Evolutionary conservation across 2,797 vertebrate genomes (phyloP).

Genomic region (Babyrousa celebensis): DNA sequence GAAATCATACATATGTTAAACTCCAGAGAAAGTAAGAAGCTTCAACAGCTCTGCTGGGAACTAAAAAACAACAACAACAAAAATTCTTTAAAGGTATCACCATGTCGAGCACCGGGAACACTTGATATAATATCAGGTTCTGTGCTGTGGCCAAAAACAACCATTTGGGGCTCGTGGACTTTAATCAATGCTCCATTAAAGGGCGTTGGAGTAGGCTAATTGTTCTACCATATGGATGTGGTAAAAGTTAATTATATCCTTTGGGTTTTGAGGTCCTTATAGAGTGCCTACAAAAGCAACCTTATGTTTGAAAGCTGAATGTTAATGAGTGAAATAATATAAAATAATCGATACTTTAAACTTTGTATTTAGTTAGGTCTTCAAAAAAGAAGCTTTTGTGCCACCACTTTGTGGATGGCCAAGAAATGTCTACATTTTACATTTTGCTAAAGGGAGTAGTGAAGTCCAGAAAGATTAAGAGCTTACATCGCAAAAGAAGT

Average conservation of each 20-base stretch:
- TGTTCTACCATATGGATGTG: constrained; percentile 78
- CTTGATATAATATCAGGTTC: not conserved
- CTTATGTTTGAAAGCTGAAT: constrained; percentile 70
- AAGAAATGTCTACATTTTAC: not conserved
- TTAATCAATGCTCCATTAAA: constrained; percentile 75
- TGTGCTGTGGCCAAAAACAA: not conserved
- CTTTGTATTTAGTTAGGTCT: constrained; percentile 43
- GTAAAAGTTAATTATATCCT: constrained; percentile 78
- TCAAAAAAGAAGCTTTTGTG: constrained; percentile 56
- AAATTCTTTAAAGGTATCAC: not conserved
- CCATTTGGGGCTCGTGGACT: constrained; percentile 31
- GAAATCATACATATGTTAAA: constrained; percentile 74
- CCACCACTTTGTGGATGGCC: not conserved
- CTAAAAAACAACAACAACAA: not conserved
- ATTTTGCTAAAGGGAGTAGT: not conserved
- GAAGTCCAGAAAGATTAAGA: not conserved
- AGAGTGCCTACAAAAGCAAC: constrained; percentile 60
- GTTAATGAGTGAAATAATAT: constrained; percentile 56
- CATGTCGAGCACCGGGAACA: not conserved
- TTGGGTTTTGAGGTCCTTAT: constrained; percentile 72
- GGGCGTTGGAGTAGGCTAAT: constrained; percentile 53
- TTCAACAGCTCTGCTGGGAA: constrained; percentile 14
- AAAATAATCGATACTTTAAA: constrained; percentile 71
- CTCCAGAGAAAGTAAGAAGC: constrained; percentile 78
- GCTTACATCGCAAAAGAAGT: not conserved